These are phyloP conservation scores for Acrobasis repandana DNA, from an alignment of 2,888 invertebrate genomes.

Conservation along the genomic window DNA sequence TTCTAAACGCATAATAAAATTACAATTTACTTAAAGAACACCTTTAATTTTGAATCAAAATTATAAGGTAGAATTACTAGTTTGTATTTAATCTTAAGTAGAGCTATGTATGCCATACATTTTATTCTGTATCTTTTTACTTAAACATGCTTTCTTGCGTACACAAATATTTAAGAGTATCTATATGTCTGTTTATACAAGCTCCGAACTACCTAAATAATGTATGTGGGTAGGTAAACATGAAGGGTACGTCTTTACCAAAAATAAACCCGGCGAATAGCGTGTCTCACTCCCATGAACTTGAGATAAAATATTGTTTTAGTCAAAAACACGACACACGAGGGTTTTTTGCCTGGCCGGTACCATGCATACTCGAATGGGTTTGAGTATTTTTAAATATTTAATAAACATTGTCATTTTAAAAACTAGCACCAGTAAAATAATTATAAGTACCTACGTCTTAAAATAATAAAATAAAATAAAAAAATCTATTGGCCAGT, in stretches of 20 bases:
- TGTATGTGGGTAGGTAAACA: constrained; percentile 50
- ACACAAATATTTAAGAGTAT: not conserved
- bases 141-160: not conserved
- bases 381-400: constrained; percentile 29
- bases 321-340: constrained; percentile 55
- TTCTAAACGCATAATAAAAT: no score
- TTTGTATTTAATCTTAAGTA: no score
- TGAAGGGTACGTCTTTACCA: constrained; percentile 45
- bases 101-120: no score
- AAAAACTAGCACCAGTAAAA: no score
- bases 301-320: constrained; percentile 67
- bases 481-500: no score
- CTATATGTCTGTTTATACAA: constrained; percentile 18
- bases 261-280: constrained; percentile 52
- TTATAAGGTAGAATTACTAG: no score
- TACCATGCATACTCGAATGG: constrained; percentile 48
- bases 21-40: no score
- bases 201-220: constrained; percentile 36
- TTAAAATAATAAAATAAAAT: no score
- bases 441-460: no score
- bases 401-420: no score
- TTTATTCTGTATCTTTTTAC: no score
- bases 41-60: no score
- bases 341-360: constrained; percentile 41
- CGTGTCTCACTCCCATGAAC: constrained; percentile 53